Evolutionary conservation across 2,113 vertebrate genomes (phyloP), one percentile per base, ranked within the genome.

Genomic region (Globicephala melas): DNA sequence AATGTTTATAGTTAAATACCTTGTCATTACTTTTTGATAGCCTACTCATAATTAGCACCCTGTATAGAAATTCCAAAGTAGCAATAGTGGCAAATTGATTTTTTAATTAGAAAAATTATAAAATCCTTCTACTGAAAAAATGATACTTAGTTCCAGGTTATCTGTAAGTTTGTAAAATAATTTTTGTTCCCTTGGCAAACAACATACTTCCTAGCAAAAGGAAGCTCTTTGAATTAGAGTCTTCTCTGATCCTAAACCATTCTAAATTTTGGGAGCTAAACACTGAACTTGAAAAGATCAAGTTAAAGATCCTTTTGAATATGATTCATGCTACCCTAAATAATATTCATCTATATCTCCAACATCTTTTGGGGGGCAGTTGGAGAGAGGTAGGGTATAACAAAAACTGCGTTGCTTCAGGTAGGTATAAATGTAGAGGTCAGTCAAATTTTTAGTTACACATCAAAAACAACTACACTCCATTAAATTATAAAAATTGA

Each of bases 401-500:
- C n/a, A 85, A 97, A 97, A 98, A 95, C 94, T 96, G 89, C 86
- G 97, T 98, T 98, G 96, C 94, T 97, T 92, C 97, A 98, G 98
- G 98, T 98, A 98, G 98, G 97, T 98, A 96, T 97, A 97, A 98
- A 95, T 80, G 71, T 97, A 94, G 41, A 94, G 79, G 93, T 98
- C 21, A 76, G 47, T 93, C 83, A 97, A 67, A 79, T 47, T 98
- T 97, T 83, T 97, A 92, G 80, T 97, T 97, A 62, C 93, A 60
- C 84, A 95, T 97, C 86, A 97, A 95, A 83, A 98, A n/a, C 71
- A 90, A 67, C 82, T 89, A 93, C 47, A 33, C n/a, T 93, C 63
- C 89, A 94, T 86, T 96, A 85, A 96, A 74, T 91, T 79, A 84
- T 13, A 68, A 81, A 96, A 81, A 67, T 58, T 26, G n/a, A 90